Conservation (phyloP, 2,113 vertebrate species). For the Tylochromis polylepis region DNA sequence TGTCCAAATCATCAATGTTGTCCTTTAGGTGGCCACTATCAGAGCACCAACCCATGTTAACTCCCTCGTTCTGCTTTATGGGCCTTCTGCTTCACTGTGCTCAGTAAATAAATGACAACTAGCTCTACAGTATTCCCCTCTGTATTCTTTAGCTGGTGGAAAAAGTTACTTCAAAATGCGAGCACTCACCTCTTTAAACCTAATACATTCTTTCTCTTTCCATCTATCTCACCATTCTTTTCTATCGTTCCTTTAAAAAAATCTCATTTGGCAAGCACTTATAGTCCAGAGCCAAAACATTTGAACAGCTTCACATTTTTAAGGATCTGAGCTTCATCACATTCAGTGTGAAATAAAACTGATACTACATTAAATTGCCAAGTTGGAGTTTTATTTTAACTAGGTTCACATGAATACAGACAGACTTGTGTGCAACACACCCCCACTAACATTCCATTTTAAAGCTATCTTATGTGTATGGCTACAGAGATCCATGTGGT, state of each 20-base stretch:
- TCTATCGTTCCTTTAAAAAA: neutral
- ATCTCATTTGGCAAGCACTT: neutral
- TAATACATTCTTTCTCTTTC: neutral
- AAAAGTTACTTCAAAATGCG: neutral
- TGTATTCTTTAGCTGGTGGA: neutral
- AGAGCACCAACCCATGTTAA: neutral
- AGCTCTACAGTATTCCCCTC: neutral
- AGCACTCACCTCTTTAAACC: neutral
- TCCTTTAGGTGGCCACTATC: neutral
- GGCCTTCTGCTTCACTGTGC: neutral
- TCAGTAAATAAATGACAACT: neutral
- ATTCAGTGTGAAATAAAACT: neutral
- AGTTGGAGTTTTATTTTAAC: neutral
- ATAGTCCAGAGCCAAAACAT: neutral
- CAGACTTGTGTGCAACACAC: neutral
- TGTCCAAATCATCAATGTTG: neutral
- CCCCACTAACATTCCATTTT: neutral
- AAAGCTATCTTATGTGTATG: neutral
- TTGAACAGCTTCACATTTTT: neutral
- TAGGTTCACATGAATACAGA: neutral
- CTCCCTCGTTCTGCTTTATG: neutral
- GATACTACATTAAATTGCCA: neutral
- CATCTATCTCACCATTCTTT: neutral
- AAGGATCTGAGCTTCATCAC: neutral
- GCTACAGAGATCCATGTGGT: rapidly evolving